Conservation (phyloP, 2,888 invertebrate species). For the Drosophila neoperkinsi region DNA sequence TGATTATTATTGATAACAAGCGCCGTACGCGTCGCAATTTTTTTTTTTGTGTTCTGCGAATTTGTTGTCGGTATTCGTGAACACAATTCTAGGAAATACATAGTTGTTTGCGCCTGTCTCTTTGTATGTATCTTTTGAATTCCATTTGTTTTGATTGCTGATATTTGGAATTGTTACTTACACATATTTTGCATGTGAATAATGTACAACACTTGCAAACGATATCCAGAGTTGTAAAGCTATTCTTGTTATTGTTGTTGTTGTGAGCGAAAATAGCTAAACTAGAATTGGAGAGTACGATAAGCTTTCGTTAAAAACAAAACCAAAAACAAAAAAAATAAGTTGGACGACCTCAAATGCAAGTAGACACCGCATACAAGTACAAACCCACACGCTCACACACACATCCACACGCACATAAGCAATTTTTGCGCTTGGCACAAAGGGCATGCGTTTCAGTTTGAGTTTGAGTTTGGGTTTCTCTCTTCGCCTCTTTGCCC, state of each 20-base stretch:
- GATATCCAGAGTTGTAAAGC: neutral
- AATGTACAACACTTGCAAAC: conserved; percentile 3
- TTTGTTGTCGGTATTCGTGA: conserved; percentile 32
- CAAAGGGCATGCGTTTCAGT: conserved; percentile 58
- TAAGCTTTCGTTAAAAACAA: conserved; percentile 33
- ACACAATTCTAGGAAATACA: conserved; percentile 39
- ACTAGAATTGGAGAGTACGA: conserved; percentile 15
- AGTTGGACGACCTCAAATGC: conserved; percentile 32
- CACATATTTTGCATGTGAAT: conserved; percentile 14
- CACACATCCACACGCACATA: conserved; percentile 26
- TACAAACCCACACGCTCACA: conserved; percentile 14
- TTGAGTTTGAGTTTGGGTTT: conserved; percentile 42
- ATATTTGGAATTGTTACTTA: conserved; percentile 39
- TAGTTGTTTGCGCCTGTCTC: conserved; percentile 5
- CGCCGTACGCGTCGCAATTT: conserved; percentile 32
- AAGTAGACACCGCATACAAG: conserved; percentile 18
- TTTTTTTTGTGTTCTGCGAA: conserved; percentile 43
- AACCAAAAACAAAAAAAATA: neutral
- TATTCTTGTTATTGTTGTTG: neutral
- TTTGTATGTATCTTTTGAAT: conserved; percentile 35
- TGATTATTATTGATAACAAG: conserved; percentile 53
- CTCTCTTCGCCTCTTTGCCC: conserved; percentile 20
- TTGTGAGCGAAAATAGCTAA: neutral
- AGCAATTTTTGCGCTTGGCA: conserved; percentile 41
- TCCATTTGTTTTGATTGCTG: conserved; percentile 55